Conservation (phyloP, 2,113 vertebrate species). For the Numenius arquata region DNA sequence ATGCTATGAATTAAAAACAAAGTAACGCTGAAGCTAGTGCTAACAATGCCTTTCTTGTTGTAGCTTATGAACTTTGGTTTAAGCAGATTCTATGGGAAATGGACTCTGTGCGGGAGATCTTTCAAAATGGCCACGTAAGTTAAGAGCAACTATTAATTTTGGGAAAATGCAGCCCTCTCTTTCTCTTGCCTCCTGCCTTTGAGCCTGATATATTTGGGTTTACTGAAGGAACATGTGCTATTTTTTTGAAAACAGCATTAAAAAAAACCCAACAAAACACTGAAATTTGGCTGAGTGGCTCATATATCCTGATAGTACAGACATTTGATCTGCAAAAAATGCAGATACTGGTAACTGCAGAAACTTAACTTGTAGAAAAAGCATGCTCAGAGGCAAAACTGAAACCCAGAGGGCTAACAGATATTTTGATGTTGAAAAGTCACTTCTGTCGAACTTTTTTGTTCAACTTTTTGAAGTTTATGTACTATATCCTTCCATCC, state of each 20-base stretch:
- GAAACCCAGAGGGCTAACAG: not conserved
- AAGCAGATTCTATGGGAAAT: slow-evolving; percentile 97
- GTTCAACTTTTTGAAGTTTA: not conserved
- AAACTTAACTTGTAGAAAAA: not conserved
- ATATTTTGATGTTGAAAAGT: not conserved
- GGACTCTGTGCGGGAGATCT: slow-evolving; percentile 92
- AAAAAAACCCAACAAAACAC: not conserved
- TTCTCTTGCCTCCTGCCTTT: not conserved
- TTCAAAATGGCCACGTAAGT: slow-evolving; percentile 92
- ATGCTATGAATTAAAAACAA: not conserved
- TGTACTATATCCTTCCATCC: not conserved
- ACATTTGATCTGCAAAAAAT: not conserved
- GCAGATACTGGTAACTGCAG: not conserved
- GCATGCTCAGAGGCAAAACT: not conserved
- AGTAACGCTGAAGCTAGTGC: not conserved
- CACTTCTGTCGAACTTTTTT: not conserved
- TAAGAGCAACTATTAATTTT: not conserved
- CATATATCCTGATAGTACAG: not conserved
- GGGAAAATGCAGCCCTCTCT: not conserved
- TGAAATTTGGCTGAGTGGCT: not conserved
- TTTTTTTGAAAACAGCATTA: not conserved
- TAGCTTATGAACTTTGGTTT: slow-evolving; percentile 97
- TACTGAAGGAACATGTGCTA: not conserved
- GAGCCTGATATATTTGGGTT: not conserved
- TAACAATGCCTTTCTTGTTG: slow-evolving; percentile 8